A percentile compares a stretch with the other conserved stretches of the same genome.
phyloP scores from a whole-genome alignment of 35 echinoderm and acorn worm species.

The Chiridota heheva region DNA sequence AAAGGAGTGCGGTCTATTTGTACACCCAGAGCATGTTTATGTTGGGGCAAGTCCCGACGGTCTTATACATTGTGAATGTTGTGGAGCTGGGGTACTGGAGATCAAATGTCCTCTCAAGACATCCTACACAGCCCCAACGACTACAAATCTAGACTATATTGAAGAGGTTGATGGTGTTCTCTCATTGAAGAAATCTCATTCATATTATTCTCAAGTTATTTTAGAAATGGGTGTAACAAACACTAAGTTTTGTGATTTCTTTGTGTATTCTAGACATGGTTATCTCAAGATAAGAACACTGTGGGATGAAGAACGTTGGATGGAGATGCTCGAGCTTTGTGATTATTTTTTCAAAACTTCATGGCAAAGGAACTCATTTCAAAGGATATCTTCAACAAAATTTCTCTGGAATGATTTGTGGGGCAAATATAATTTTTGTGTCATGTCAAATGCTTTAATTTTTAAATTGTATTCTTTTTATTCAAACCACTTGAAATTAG shows the following conservation, averaged over 20 bases:
- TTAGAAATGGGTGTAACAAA: slow-evolving; percentile 22
- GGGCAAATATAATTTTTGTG: too few relatives aligned
- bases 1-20: slow-evolving; percentile 30
- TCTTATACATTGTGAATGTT: slow-evolving; percentile 5
- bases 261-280: slow-evolving; percentile 30
- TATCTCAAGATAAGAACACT: background rate
- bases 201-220: slow-evolving; percentile 1
- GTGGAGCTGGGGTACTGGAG: slow-evolving; percentile 4
- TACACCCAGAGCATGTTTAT: background rate
- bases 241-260: slow-evolving; percentile 9
- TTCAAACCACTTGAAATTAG: too few relatives aligned
- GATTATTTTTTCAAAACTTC: too few relatives aligned
- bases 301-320: background rate
- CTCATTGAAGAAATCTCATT: background rate
- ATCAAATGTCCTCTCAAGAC: slow-evolving; percentile 11
- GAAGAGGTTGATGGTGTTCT: background rate
- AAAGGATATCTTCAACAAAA: too few relatives aligned
- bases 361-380: too few relatives aligned
- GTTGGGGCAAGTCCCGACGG: slow-evolving; percentile 21
- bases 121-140: slow-evolving; percentile 17
- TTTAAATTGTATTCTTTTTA: too few relatives aligned
- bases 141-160: background rate
- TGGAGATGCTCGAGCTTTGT: slow-evolving; percentile 20
- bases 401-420: too few relatives aligned
- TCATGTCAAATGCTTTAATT: too few relatives aligned